A percentile compares a stretch with the other conserved stretches of the same genome.
phyloP scores from a whole-genome alignment of 2,113 vertebrate species.

The Nestor notabilis region DNA sequence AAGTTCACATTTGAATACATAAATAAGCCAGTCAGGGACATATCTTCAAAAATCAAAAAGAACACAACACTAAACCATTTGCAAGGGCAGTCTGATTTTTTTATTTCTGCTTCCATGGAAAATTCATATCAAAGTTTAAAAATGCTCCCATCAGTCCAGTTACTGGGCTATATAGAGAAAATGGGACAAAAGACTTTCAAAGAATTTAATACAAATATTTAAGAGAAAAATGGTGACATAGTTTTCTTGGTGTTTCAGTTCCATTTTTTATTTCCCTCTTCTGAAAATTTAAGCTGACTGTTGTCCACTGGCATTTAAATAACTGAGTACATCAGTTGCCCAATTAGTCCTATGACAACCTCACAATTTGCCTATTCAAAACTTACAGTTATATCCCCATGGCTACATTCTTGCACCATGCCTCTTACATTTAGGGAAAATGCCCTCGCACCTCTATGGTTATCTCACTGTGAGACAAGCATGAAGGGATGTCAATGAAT shows the following conservation, averaged over 20 bases:
- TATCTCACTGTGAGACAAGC: neutral
- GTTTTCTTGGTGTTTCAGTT: neutral
- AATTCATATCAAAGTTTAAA: neutral
- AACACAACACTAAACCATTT: neutral
- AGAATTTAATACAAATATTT: neutral
- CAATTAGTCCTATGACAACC: neutral
- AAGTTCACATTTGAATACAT: neutral
- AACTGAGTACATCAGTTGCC: neutral
- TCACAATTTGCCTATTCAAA: neutral
- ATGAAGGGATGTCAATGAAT: neutral
- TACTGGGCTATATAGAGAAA: neutral
- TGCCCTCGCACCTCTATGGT: neutral
- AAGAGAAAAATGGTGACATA: neutral
- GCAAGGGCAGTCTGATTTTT: neutral
- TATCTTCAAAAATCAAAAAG: neutral
- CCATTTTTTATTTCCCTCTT: neutral
- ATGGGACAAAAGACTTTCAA: neutral
- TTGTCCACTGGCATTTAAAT: neutral
- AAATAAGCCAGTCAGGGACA: neutral
- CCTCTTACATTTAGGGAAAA: neutral
- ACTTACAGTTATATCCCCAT: neutral
- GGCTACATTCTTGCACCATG: neutral
- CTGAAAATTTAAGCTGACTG: neutral
- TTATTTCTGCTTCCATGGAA: neutral
- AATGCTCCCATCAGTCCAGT: neutral